phyloP scores from a whole-genome alignment of 2,113 vertebrate species.

The Machaerirhynchus nigripectus region DNA sequence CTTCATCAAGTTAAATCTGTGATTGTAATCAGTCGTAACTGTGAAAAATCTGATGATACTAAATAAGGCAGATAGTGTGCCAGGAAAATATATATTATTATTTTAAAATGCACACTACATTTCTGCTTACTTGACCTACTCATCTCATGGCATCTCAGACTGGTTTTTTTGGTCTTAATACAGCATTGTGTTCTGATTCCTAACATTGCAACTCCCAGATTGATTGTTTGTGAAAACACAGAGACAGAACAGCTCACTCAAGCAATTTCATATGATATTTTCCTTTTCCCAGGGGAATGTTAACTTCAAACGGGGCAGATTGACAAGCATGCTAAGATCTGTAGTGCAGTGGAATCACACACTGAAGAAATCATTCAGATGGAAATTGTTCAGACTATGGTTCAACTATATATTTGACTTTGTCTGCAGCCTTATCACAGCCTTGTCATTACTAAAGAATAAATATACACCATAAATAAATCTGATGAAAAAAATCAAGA shows the following conservation, averaged over 20 bases:
- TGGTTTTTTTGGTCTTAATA: neutral
- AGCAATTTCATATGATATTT: slow-evolving; percentile 4
- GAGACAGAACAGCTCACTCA: neutral
- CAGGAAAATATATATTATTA: neutral
- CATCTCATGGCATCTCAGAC: neutral
- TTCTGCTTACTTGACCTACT: neutral
- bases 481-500: neutral
- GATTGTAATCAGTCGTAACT: neutral
- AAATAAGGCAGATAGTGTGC: neutral
- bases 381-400: neutral
- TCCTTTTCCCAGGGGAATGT: neutral
- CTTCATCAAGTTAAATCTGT: neutral
- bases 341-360: neutral
- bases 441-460: neutral
- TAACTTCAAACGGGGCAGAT: neutral
- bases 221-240: neutral
- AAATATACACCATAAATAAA: neutral
- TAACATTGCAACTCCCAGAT: neutral
- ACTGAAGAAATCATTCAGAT: neutral
- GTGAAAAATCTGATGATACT: neutral
- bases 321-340: neutral
- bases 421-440: neutral
- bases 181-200: neutral
- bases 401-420: neutral
- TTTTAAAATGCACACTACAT: neutral